Base-by-base conservation (phyloP, 2,797 vertebrate genomes). In the Pseudomugil gertrudae region DNA sequence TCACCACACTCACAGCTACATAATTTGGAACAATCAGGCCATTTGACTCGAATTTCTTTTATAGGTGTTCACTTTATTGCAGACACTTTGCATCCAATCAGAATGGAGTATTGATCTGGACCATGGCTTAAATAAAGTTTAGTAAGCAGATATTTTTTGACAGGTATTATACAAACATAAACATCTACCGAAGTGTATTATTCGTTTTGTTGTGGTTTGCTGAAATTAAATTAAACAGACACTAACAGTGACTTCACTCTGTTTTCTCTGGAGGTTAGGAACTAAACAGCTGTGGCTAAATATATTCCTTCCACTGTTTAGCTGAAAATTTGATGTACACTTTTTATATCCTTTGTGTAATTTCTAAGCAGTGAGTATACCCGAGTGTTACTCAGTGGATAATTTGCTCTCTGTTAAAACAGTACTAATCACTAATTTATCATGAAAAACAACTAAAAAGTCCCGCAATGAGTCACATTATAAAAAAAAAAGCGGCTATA, bases 341-440 rank as follows among this genome's bases (percentile, higher is more conserved):
- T 38, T 48, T 1, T 35, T 15, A 15, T 4, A 21, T 1, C 19
- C 13, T 1, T 66, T 66, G 0, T 30, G 3, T 19, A 4, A 32
- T 51, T 51, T 66, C 21, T 27, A 50, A 48, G 43, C 23, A 36
- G 15, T 13, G 9, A 23, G 3, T 29, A 9, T 40, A 7, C 47
- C 51, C n/a, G 19, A 53, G 13, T 47, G 40, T 29, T 30, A 29
- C 45, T 13, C 38, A 19, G 21, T 27, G 51, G 15, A 19, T 55
- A 35, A 55, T 47, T 27, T 47, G 10, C 40, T 55, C 21, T 43
- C 10, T 58, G 45, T 48, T 47, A 36, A 45, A 69, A 55, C 55
- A 29, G 38, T 52, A 56, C 58, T 58, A 69, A 62, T 69, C 67
- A 69, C n/a, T n/a, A 13, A 33, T 56, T 61, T 61, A 24, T 54